Evolutionary conservation across 2,113 vertebrate genomes (phyloP).

Genomic region (Dissostichus mawsoni): DNA sequence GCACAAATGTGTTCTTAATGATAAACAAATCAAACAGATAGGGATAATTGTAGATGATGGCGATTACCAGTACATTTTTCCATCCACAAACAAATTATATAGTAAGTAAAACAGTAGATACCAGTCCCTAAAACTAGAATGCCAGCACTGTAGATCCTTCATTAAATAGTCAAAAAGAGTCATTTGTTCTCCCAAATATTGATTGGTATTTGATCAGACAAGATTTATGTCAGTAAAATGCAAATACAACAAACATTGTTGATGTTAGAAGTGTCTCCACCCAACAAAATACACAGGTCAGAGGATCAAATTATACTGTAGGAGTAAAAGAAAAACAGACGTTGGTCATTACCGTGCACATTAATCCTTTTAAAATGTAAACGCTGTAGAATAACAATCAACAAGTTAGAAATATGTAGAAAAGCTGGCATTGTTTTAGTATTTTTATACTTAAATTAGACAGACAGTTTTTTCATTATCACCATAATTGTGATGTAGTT

Average conservation of each 20-base stretch:
- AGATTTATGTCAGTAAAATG: too few relatives aligned
- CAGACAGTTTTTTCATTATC: background rate
- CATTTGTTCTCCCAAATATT: too few relatives aligned
- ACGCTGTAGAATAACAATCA: background rate
- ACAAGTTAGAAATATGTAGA: background rate
- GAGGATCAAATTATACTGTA: background rate
- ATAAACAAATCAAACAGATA: background rate
- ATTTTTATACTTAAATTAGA: background rate
- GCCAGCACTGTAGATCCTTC: background rate
- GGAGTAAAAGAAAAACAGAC: too few relatives aligned
- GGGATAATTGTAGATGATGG: background rate
- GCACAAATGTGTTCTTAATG: background rate
- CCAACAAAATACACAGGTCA: background rate
- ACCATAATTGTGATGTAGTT: background rate
- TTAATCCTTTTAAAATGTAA: conserved; percentile 1
- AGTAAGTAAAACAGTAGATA: background rate
- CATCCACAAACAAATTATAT: background rate
- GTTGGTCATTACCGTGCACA: background rate
- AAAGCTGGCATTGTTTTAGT: background rate
- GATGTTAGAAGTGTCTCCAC: background rate
- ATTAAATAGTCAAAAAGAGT: background rate
- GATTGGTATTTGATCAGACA: too few relatives aligned
- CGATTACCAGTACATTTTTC: background rate
- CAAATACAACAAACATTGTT: too few relatives aligned
- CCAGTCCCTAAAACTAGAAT: background rate